Evolutionary conservation across 1,140 invertebrate genomes (phyloP), one percentile per base, ranked within the genome.

Genomic region (Tetramorium simillimum): DNA sequence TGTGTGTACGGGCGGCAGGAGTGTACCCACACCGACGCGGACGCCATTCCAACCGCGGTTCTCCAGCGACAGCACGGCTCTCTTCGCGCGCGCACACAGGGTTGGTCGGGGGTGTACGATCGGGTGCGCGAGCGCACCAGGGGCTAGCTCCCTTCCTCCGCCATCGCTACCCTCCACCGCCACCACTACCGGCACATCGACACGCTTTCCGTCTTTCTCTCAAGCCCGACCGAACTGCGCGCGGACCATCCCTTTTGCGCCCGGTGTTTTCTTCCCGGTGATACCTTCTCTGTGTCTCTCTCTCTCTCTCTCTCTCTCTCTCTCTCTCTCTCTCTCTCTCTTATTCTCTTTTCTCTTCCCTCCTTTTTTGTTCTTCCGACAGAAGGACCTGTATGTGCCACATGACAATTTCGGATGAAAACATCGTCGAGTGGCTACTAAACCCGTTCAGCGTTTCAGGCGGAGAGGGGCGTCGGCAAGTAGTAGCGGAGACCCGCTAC

Each of bases 71-170:
- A 78, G 75, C 90, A 33, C 33, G 3, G 33, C 4, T 33, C 33
- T 33, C 81, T 86, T 90, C 78, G 88, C 91, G 91, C 91, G 91
- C 91, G 88, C 90, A 65, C 90, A 88, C 53, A 51, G 37, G 63
- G 77, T 70, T 81, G n/a, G 63, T 69, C 86, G 84, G 53, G 63
- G 62, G 82, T 84, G 63, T 56, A 77, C 77, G 85, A 49, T 69
- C 80, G 62, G 63, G 81, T 89, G 90, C 90, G 90, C 90, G 85
- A 87, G 90, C 90, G 89, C 90, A 91, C 81, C 80, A 87, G 89
- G 78, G 82, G 84, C 88, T 65, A 60, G 40, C 85, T 87, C 77
- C 73, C 21, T 62, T 80, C 85, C 77, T 58, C 73, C n/a, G n/a
- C n/a, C 60, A 21, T 10, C 76, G 16, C 43, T 10, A 76, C 53